phyloP scores from a whole-genome alignment of 2,113 vertebrate genomes.

The Chaetura pelagica region DNA sequence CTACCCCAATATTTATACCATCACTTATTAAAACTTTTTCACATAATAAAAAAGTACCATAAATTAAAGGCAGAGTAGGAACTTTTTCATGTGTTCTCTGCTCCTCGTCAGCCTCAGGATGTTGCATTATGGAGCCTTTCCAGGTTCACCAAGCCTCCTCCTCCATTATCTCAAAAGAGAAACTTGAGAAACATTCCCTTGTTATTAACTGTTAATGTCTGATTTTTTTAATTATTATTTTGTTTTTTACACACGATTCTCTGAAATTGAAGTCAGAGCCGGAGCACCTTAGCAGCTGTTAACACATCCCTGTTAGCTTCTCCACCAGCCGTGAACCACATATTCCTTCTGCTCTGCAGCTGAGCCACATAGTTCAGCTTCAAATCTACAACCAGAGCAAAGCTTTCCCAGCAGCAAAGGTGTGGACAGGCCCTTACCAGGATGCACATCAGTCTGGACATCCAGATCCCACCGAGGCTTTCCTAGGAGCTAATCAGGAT shows the following conservation, averaged over 20 bases:
- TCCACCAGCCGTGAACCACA: background rate
- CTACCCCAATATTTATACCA: slow-evolving; percentile 48
- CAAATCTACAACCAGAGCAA: slow-evolving; percentile 20
- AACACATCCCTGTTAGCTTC: slow-evolving; percentile 45
- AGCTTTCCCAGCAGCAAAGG: background rate
- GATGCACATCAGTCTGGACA: background rate
- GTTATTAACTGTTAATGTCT: slow-evolving; percentile 36
- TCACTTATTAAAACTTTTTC: slow-evolving; percentile 33
- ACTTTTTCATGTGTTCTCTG: slow-evolving; percentile 1
- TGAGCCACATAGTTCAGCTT: background rate
- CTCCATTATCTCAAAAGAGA: background rate
- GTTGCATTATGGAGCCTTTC: background rate
- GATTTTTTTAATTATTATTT: background rate
- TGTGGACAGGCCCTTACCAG: slow-evolving; percentile 33
- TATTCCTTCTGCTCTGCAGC: background rate
- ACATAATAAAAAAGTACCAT: slow-evolving; percentile 25
- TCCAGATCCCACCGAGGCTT: background rate
- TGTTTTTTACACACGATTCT: background rate
- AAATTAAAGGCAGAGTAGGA: slow-evolving; percentile 31
- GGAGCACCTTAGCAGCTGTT: slow-evolving; percentile 58
- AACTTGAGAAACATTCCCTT: background rate
- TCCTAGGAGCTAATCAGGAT: background rate
- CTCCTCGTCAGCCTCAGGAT: background rate
- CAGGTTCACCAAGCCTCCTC: background rate
- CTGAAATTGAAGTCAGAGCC: background rate